These are phyloP conservation scores for Lordiphosa fenestrarum DNA, from an alignment of 2,888 invertebrate species.

Conservation along the genomic window DNA sequence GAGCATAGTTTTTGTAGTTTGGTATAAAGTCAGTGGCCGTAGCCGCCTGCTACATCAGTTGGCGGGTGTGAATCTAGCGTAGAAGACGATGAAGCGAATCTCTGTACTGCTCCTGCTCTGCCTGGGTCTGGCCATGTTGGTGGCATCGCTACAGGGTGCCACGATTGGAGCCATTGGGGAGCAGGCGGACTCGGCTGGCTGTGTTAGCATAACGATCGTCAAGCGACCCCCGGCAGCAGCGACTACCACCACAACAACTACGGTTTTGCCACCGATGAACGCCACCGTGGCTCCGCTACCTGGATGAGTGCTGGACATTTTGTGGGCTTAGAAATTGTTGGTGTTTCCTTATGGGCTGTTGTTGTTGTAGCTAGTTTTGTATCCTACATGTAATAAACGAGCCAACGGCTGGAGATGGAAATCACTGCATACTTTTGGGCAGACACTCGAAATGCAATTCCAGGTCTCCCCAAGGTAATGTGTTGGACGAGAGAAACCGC, in stretches of 20 bases:
- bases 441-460: constrained; percentile 44
- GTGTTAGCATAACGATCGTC: constrained; percentile 54
- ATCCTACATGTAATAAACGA: not conserved
- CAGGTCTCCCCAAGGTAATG: constrained; percentile 42
- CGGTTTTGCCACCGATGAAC: constrained; percentile 27
- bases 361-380: no score
- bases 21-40: no score
- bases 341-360: not conserved
- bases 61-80: not conserved
- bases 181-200: constrained; percentile 54
- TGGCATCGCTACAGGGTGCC: constrained; percentile 1
- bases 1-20: no score
- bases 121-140: constrained; percentile 9
- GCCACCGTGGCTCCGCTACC: constrained; percentile 36
- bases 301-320: constrained; percentile 6
- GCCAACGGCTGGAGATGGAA: not conserved
- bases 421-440: constrained; percentile 21
- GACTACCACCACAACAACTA: constrained; percentile 25
- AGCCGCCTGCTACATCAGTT: not conserved
- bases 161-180: constrained; percentile 38
- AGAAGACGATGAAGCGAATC: not conserved
- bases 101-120: constrained; percentile 14
- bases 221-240: constrained; percentile 26
- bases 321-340: not conserved
- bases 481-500: constrained; percentile 25